phyloP scores from a whole-genome alignment of 2,797 vertebrate species.

The Sciurus carolinensis region DNA sequence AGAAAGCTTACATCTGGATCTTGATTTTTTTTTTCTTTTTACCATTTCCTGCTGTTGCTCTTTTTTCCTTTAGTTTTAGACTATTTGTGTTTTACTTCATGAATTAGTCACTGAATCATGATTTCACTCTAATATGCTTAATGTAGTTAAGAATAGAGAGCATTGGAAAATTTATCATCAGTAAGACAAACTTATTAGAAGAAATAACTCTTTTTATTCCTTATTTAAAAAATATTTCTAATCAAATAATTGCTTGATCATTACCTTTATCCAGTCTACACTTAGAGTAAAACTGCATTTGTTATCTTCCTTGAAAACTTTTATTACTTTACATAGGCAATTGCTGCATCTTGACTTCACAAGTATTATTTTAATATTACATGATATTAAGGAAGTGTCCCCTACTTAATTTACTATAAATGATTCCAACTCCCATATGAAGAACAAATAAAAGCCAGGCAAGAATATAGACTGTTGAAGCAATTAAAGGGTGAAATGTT shows the following conservation, averaged over 20 bases:
- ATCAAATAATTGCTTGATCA: not conserved
- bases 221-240: not conserved
- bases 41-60: not conserved
- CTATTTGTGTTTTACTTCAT: not conserved
- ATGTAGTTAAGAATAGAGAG: not conserved
- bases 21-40: not conserved
- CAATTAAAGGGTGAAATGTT: not conserved
- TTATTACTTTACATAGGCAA: not conserved
- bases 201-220: not conserved
- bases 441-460: not conserved
- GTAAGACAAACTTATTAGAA: not conserved
- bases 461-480: not conserved
- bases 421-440: not conserved
- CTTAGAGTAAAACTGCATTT: not conserved
- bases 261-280: not conserved
- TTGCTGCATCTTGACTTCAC: not conserved
- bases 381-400: not conserved
- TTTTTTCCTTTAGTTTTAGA: not conserved
- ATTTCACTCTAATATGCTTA: not conserved
- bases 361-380: not conserved
- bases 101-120: not conserved
- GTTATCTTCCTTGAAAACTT: not conserved
- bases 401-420: not conserved
- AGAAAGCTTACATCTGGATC: not conserved
- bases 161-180: not conserved